phyloP scores from a whole-genome alignment of 2,888 invertebrate species.

The Colletes collaris region DNA sequence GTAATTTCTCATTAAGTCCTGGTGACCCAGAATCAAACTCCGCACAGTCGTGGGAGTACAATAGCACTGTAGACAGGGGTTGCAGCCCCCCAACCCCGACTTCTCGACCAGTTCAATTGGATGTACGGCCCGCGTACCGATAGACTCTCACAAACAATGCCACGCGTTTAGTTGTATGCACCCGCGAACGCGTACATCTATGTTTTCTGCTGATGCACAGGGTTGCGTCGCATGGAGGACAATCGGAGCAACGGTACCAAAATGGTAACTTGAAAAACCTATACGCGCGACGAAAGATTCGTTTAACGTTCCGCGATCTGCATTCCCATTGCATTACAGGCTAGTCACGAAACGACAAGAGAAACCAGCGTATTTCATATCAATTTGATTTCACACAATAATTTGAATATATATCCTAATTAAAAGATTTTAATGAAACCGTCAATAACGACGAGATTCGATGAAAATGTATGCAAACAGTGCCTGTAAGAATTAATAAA shows the following conservation, averaged over 20 bases:
- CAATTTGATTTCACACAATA: too few relatives aligned
- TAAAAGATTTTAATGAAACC: too few relatives aligned
- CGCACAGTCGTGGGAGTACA: conserved; percentile 47
- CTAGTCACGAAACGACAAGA: too few relatives aligned
- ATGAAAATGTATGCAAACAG: too few relatives aligned
- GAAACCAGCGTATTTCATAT: too few relatives aligned
- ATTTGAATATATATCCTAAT: too few relatives aligned
- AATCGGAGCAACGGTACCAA: conserved; percentile 21
- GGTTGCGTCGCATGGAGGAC: conserved; percentile 8
- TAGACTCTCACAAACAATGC: conserved; percentile 58
- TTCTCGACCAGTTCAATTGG: conserved; percentile 62
- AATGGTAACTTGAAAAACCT: neutral
- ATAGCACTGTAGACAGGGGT: conserved; percentile 51
- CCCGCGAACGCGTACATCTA: conserved; percentile 5
- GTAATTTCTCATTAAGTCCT: conserved; percentile 67
- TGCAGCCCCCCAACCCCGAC: conserved; percentile 32
- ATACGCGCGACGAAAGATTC: neutral
- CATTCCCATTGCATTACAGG: neutral
- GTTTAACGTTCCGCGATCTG: neutral
- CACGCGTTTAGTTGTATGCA: conserved; percentile 35
- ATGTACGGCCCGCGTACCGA: conserved; percentile 61
- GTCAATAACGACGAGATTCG: too few relatives aligned
- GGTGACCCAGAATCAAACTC: conserved; percentile 66
- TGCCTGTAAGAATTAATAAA: too few relatives aligned
- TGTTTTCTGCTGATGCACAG: conserved; percentile 17